A percentile compares a stretch with the other conserved stretches of the same genome.
These are phyloP conservation scores for Aurelia coerulea DNA, from an alignment of 30 jellyfish, hydroid and myxozoan species.

Conservation along the genomic window DNA sequence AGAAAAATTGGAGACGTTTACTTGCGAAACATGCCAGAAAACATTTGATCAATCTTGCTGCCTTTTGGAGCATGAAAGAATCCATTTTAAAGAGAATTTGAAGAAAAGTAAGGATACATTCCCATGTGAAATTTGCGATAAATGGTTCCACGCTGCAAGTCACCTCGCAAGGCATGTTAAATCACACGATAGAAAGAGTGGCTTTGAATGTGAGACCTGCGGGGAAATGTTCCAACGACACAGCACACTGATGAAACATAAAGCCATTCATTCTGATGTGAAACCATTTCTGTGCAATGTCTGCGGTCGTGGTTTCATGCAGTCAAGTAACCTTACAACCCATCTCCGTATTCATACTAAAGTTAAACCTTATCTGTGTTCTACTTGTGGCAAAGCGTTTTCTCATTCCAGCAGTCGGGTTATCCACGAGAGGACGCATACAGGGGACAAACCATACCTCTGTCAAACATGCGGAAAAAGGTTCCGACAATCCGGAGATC, in stretches of 20 bases:
- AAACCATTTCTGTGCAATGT: constrained; percentile 54
- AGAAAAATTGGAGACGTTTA: constrained; percentile 45
- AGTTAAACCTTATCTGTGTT: constrained; percentile 50
- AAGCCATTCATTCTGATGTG: constrained; percentile 42
- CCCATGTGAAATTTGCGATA: constrained; percentile 53
- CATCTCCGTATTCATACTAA: constrained; percentile 60
- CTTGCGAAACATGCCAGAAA: constrained; percentile 60
- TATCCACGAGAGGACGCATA: constrained; percentile 63
- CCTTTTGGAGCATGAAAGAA: constrained; percentile 60
- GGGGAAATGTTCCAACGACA: constrained; percentile 41
- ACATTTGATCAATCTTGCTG: constrained; percentile 64
- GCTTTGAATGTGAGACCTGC: constrained; percentile 43
- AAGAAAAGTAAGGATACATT: constrained; percentile 50
- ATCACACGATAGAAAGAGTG: constrained; percentile 49
- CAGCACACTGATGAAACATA: constrained; percentile 29
- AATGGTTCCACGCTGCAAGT: constrained; percentile 62
- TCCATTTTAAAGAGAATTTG: constrained; percentile 52
- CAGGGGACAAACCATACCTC: constrained; percentile 61
- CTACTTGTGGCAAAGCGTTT: constrained; percentile 52
- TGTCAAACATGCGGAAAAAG: constrained; percentile 64
- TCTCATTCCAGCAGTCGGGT: constrained; percentile 73
- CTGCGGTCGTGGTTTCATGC: constrained; percentile 68
- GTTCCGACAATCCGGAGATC: constrained; percentile 71
- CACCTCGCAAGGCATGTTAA: constrained; percentile 66
- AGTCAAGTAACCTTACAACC: constrained; percentile 64